phyloP scores from a whole-genome alignment of 2,888 invertebrate species.

The Anoplius nigerrimus region DNA sequence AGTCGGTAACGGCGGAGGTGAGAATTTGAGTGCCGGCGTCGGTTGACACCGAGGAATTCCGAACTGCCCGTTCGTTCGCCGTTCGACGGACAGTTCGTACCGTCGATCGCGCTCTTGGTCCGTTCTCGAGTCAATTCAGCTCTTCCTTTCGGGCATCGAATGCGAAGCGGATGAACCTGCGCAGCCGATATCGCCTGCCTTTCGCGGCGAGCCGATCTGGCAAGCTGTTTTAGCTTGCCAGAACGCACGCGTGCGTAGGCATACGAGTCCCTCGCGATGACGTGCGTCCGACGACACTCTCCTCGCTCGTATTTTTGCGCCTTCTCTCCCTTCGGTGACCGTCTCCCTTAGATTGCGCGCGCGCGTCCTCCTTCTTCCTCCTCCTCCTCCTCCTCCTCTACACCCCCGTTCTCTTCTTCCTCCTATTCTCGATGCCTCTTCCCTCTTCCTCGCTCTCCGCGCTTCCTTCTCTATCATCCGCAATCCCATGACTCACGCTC shows the following conservation, averaged over 20 bases:
- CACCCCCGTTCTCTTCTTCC: too few species aligned
- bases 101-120: not conserved
- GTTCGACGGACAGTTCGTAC: not conserved
- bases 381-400: not conserved
- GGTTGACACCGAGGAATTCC: too few species aligned
- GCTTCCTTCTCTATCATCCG: conserved; percentile 25
- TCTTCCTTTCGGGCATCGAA: too few species aligned
- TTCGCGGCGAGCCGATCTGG: too few species aligned
- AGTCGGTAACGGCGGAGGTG: too few species aligned
- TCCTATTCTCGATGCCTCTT: not conserved
- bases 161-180: too few species aligned
- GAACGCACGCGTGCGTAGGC: conserved; percentile 15
- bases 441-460: conserved; percentile 23
- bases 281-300: conserved; percentile 43
- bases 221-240: too few species aligned
- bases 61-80: not conserved
- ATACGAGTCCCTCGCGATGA: conserved; percentile 35
- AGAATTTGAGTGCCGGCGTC: too few species aligned
- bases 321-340: conserved; percentile 33
- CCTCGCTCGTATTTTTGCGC: conserved; percentile 52
- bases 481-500: conserved; percentile 55
- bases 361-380: not conserved
- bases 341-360: too few species aligned
- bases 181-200: too few species aligned
- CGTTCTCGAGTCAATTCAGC: too few species aligned